Evolutionary conservation across 2,888 invertebrate species (phyloP), one percentile per base, ranked within the genome.

Genomic region (Lasioglossum villosulum): DNA sequence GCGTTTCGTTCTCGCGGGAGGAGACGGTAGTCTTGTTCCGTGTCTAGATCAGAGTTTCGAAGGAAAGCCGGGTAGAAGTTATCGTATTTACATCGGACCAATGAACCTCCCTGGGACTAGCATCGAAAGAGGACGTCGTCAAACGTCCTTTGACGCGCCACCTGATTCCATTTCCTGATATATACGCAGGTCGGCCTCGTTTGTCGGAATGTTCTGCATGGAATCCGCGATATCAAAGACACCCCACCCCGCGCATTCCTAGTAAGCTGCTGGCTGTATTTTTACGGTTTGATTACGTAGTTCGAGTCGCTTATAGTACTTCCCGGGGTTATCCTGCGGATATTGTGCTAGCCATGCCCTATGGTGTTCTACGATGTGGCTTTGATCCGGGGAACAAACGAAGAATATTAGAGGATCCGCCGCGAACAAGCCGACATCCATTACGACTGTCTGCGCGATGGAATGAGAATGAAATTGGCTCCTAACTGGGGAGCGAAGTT

Each of bases 21-120:
- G 74, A 83, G 52, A 34, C 71, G 59, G 19, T 70, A 16, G 39
- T 71, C 39, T 59, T 70, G 74, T 79, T 78, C 83, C 84, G 52
- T 75, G 81, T 83, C 77, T 48, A 52, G 68, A 78, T 78, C 79
- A 45, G 42, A 83, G 73, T 19, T 39, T 16, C 66, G n/a, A 70
- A 39, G 56, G 39, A 71, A 56, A 76, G 70, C 34, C 5, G 59
- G 81, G n/a, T 23, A 30, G 12, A 80, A 68, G 45, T 73, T 74
- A 66, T 63, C 71, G 63, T 84, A 83, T 86, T 87, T 87, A 85
- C 82, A 79, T 82, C 81, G 77, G 70, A 75, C 72, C 81, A 42
- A 88, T 85, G 82, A 87, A 84, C 72, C 82, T 80, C 75, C 45
- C 56, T 37, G 48, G 76, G 63, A 56, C 78, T 78, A 68, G 83